Evolutionary conservation across 2,888 invertebrate species (phyloP), one percentile per base, ranked within the genome.

Genomic region (Chydorus sphaericus): DNA sequence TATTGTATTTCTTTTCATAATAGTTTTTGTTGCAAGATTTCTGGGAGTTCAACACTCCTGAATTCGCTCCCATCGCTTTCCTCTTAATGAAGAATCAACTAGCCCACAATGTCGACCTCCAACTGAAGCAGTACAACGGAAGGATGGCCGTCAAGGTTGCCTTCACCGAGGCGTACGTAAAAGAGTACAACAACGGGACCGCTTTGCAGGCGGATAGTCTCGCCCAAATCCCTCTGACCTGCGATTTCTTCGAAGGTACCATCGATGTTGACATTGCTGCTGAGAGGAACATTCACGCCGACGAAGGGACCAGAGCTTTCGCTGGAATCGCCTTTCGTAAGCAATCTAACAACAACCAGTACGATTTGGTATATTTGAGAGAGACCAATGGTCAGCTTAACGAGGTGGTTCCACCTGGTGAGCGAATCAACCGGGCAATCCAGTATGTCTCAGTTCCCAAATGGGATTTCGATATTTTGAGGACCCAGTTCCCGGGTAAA

Each of bases 251-350:
- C 26, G 26, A 44, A 44, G 44, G 44, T n/a, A 44, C 44, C 7
- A 44, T 44, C 44, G 44, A 44, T n/a, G 23, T 44, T 14, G 44
- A 44, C 44, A 44, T 44, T 23, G 44, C 44, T 26, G 44, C 44
- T 2, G 44, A 44, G 14, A 23, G 44, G 2, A 44, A 44, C 18
- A 26, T 5, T 28, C 14, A 11, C 1, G 28, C 10, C 23, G n/a
- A n/a, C n/a, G n/a, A n/a, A n/a, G n/a, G n/a, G n/a, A n/a, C n/a
- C n/a, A n/a, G n/a, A n/a, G 44, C 14, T 23, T 23, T 28, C 6
- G 44, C 44, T 26, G 44, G 44, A 11, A 5, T 44, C 14, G 44
- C 44, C 8, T 44, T 44, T 26, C 44, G 44, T 5, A 44, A 26
- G 11, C 44, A 44, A 10, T 44, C 44, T 5, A 26, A 20, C 2